Conservation (phyloP, 2,113 vertebrate species). For the Heliornis fulica region DNA sequence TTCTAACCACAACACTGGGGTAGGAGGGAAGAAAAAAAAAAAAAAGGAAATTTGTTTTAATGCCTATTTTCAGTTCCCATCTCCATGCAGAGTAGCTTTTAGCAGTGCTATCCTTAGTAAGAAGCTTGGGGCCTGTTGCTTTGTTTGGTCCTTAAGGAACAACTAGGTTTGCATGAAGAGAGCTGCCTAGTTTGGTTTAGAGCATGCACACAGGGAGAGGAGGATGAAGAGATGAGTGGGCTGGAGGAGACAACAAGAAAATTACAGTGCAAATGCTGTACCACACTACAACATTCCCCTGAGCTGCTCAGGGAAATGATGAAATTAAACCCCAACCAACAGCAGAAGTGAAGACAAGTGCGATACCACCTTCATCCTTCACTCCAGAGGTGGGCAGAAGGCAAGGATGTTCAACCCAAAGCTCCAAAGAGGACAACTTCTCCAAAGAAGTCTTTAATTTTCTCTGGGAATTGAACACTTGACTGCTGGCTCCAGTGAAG, state of each 20-base stretch:
- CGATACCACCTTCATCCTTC: neutral
- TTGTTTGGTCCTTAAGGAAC: neutral
- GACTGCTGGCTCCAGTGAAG: neutral
- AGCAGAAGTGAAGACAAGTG: neutral
- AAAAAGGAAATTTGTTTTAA: neutral
- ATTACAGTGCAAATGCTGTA: neutral
- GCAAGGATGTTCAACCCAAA: neutral
- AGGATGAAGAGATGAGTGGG: neutral
- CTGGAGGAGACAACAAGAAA: neutral
- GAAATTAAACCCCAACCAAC: neutral
- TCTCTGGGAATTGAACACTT: neutral
- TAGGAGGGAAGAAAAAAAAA: neutral
- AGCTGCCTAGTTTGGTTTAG: neutral
- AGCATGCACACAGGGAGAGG: neutral
- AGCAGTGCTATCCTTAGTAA: neutral
- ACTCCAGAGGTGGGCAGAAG: neutral
- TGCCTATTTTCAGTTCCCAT: neutral
- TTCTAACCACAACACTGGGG: neutral
- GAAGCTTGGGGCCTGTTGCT: neutral
- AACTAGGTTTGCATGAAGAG: neutral
- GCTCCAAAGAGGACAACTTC: neutral
- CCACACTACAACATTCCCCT: neutral
- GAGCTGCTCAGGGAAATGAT: neutral
- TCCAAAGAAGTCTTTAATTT: neutral
- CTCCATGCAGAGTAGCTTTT: conserved; percentile 17